Base-by-base conservation (phyloP, 1,140 invertebrate species). In the Ephestia elutella region DNA sequence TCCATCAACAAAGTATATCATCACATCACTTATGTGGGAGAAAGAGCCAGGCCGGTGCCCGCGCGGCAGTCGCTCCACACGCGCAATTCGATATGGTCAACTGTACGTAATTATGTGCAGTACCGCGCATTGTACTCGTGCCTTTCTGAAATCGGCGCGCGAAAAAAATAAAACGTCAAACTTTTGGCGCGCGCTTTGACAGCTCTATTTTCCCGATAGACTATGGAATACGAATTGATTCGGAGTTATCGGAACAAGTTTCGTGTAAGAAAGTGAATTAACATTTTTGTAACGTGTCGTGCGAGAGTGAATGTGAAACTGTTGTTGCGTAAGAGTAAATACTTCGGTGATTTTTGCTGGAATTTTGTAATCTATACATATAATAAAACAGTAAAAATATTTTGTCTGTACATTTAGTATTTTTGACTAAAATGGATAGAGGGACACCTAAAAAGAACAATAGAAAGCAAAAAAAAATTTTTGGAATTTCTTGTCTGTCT, bases 71-170 rank as follows among this genome's bases (percentile, higher is more conserved):
- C 82, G 77, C 64, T 73, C 73, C 57, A 74, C 80, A 77, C 84
- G 78, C 78, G 78, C 80, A 85, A 82, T 87, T 84, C 80, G 82
- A 87, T 70, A 87, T 87, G 82, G 82, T 83, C 84, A 87, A 80
- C 78, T 83, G 38, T 80, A 81, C 68, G 74, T 79, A 79, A 84
- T 79, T 75, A 82, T 66, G 60, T 59, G 62, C 61, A 71, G 21
- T 57, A 49, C 21, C 44, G 59, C 65, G 66, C 66, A 74, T 66
- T 72, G 57, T 64, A 57, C 57, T 66, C 55, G 17, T 55, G 61
- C 57, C 56, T 57, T 60, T 57, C 49, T 54, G 32, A 61, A 44
- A 59, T 18, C 56, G 49, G 57, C 62, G 65, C 59, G 58, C 51
- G 51, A 58, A 53, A 67, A 61, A 68, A 66, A 69, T 64, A 57